These are phyloP conservation scores for Gymnoscelis rufifasciata DNA, from an alignment of 2,888 invertebrate species.

Conservation along the genomic window DNA sequence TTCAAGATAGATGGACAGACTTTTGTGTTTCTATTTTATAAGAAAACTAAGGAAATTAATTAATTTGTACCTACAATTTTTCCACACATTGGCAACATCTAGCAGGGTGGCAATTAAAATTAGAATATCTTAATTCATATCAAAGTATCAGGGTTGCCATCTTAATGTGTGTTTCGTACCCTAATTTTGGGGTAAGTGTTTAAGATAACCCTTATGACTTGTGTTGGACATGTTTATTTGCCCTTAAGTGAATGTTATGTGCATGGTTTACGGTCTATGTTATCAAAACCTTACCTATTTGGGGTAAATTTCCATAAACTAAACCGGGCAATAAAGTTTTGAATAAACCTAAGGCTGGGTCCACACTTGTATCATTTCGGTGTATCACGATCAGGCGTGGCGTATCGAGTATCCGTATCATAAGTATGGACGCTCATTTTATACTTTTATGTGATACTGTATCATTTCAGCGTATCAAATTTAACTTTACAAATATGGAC, in stretches of 20 bases:
- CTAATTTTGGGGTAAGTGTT: constrained; percentile 68
- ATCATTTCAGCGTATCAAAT: too few species aligned
- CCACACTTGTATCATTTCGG: too few species aligned
- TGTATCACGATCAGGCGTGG: too few species aligned
- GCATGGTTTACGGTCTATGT: constrained; percentile 12
- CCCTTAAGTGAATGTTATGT: constrained; percentile 67
- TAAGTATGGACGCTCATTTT: too few species aligned
- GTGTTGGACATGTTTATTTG: constrained; percentile 73
- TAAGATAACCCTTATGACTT: constrained; percentile 59
- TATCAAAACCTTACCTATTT: neutral
- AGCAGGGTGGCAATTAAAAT: constrained; percentile 72
- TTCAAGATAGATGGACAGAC: too few species aligned
- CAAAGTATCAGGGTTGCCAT: constrained; percentile 78
- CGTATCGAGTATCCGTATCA: too few species aligned
- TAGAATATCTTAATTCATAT: constrained; percentile 87
- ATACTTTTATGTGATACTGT: too few species aligned
- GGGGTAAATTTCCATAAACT: neutral
- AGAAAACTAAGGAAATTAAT: constrained; percentile 3
- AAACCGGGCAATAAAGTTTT: too few species aligned
- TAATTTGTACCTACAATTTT: constrained; percentile 17
- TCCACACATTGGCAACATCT: constrained; percentile 36
- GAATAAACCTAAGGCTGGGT: too few species aligned
- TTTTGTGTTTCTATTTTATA: too few species aligned
- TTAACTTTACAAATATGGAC: too few species aligned
- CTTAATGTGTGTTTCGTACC: constrained; percentile 72